Evolutionary conservation across 2,888 invertebrate species (phyloP), one percentile per base, ranked within the genome.

Genomic region (Keiferia lycopersicella): DNA sequence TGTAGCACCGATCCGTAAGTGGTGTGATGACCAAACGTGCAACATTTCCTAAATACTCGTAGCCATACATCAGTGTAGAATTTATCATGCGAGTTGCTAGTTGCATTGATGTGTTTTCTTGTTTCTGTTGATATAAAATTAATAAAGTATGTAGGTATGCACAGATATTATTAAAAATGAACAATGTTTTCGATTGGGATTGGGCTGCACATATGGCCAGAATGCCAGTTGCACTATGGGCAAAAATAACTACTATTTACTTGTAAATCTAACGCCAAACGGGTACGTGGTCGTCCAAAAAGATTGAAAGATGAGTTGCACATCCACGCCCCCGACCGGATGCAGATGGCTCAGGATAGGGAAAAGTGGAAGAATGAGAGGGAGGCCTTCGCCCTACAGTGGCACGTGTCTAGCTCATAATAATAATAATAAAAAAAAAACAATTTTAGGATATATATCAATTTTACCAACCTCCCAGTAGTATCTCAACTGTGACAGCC

Each of bases 11-110:
- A 88, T 98, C 98, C 0, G 98, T 98, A 67, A 98, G 92, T 0
- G 98, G 98, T 0, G 98, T 98, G 65, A 98, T 97, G 7, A 98
- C 98, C 20, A 98, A 92, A 20, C 98, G 93, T 0, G 95, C 93
- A 0, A 96, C 95, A 80, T 98, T 98, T 1, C 98, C 98, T 62
- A 98, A 93, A 84, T 98, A 99, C 87, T 99, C 98, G 81, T 98
- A 98, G 0, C 98, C 98, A 84, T 99, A 98, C 83, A 93, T 94
- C 63, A 98, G 92, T 26, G 94, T 94, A 0, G 98, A 97, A 81
- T 98, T 98, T 63, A 98, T 98, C 96, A 98, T 98, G 65, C 96
- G 94, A 0, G 97, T 96, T 62, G 94, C 93, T 73, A 96, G 87
- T 74, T 92, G 90, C 87, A 77, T 79, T n/a, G 76, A 71, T 6